Conservation (phyloP, 30 jellyfish, hydroid and myxozoan species). For the Sanderia malayensis region DNA sequence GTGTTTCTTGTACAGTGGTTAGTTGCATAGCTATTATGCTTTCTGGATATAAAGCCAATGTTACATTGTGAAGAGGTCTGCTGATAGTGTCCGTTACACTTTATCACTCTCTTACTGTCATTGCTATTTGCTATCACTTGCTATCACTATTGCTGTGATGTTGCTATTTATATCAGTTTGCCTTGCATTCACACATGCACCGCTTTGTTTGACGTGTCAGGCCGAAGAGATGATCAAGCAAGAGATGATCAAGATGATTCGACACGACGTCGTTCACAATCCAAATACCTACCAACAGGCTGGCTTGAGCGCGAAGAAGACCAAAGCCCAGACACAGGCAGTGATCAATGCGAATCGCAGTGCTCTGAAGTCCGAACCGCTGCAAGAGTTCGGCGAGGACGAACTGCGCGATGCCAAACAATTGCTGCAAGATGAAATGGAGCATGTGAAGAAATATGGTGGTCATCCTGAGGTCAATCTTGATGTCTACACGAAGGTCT, state of each 20-base stretch:
- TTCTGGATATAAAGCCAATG: too few relatives aligned
- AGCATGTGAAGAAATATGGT: conserved; percentile 66
- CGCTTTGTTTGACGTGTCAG: too few relatives aligned
- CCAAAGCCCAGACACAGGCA: conserved; percentile 62
- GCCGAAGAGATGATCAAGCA: conserved; percentile 95
- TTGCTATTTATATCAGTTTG: too few relatives aligned
- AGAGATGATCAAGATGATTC: conserved; percentile 90
- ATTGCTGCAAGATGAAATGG: conserved; percentile 66
- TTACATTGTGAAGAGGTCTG: too few relatives aligned
- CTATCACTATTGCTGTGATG: too few relatives aligned
- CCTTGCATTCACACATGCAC: too few relatives aligned
- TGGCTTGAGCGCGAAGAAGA: conserved; percentile 60
- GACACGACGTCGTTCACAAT: conserved; percentile 72
- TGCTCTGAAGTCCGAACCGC: conserved; percentile 72
- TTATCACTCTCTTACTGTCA: too few relatives aligned
- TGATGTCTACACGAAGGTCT: conserved; percentile 90
- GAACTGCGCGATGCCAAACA: conserved; percentile 78
- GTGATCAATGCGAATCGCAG: conserved; percentile 58
- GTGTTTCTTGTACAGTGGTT: too few relatives aligned
- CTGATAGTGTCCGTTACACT: too few relatives aligned
- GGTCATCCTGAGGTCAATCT: conserved; percentile 82
- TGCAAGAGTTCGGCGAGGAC: conserved; percentile 73
- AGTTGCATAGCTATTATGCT: too few relatives aligned
- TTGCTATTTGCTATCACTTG: too few relatives aligned
- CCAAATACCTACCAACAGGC: conserved; percentile 74